phyloP scores from a whole-genome alignment of 2,888 invertebrate genomes.

The Pardosa pseudoannulata region DNA sequence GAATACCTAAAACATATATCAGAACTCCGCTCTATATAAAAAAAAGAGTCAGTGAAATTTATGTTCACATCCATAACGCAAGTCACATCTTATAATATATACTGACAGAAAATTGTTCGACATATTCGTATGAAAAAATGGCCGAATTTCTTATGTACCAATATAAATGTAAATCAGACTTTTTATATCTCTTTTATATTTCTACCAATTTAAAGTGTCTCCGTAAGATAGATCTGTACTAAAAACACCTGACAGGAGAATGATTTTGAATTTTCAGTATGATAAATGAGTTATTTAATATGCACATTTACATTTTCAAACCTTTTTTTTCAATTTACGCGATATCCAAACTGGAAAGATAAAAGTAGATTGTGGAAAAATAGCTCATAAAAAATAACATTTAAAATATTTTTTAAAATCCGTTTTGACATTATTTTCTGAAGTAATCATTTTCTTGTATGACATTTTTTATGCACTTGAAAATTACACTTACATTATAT shows the following conservation, averaged over 20 bases:
- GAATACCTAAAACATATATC: too few relatives aligned
- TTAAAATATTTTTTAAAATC: background rate
- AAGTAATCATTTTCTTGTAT: too few relatives aligned
- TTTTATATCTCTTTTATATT: background rate
- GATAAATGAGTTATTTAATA: background rate
- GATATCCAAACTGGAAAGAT: background rate
- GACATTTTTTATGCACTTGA: too few relatives aligned
- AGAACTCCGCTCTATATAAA: too few relatives aligned
- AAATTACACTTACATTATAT: too few relatives aligned
- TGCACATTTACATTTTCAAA: background rate
- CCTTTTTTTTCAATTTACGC: too few relatives aligned
- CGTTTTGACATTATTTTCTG: too few relatives aligned
- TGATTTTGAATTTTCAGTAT: background rate
- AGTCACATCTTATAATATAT: background rate
- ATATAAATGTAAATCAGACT: constrained; percentile 1
- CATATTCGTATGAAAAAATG: background rate
- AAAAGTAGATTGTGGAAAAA: background rate
- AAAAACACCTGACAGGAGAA: background rate
- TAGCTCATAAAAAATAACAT: background rate
- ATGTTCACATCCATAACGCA: background rate
- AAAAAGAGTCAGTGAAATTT: background rate
- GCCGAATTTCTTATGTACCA: background rate
- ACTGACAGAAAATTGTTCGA: background rate
- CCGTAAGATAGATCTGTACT: background rate
- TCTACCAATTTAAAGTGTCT: background rate